phyloP scores from a whole-genome alignment of 35 echinoderm and acorn worm species.

The Diadema setosum region DNA sequence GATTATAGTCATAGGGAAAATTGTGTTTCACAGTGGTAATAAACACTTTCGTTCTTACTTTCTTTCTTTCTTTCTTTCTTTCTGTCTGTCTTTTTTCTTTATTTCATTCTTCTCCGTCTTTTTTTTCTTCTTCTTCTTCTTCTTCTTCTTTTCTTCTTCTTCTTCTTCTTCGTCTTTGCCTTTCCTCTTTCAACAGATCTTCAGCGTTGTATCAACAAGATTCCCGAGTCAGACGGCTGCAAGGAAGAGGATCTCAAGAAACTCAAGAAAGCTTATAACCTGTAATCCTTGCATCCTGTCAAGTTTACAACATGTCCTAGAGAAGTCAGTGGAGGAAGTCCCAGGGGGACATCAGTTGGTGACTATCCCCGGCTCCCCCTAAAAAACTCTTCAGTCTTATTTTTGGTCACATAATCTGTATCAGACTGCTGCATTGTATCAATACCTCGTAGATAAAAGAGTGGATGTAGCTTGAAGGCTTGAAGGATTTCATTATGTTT shows the following conservation, averaged over 20 bases:
- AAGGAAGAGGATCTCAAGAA: slow-evolving; percentile 1
- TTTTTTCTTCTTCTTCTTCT: not conserved
- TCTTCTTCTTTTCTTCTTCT: not conserved
- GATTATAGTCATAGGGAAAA: too few species aligned
- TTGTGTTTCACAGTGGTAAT: too few species aligned
- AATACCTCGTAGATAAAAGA: too few species aligned
- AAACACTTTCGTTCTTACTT: not conserved
- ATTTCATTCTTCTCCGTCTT: not conserved
- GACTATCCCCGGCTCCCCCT: too few species aligned
- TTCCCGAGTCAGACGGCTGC: not conserved
- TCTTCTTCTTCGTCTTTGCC: not conserved
- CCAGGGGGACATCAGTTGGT: too few species aligned
- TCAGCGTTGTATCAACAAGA: not conserved
- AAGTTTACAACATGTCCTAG: too few species aligned
- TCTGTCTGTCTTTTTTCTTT: not conserved
- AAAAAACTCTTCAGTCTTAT: too few species aligned
- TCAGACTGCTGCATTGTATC: too few species aligned
- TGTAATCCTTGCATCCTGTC: not conserved
- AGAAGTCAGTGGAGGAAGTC: too few species aligned
- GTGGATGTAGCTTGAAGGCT: too few species aligned
- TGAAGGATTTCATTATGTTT: too few species aligned
- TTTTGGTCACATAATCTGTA: too few species aligned
- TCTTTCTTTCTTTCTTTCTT: not conserved
- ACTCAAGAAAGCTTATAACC: not conserved
- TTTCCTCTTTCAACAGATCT: not conserved